Evolutionary conservation across 2,113 vertebrate species (phyloP), one percentile per base, ranked within the genome.

Genomic region (Neodon shergylaensis): DNA sequence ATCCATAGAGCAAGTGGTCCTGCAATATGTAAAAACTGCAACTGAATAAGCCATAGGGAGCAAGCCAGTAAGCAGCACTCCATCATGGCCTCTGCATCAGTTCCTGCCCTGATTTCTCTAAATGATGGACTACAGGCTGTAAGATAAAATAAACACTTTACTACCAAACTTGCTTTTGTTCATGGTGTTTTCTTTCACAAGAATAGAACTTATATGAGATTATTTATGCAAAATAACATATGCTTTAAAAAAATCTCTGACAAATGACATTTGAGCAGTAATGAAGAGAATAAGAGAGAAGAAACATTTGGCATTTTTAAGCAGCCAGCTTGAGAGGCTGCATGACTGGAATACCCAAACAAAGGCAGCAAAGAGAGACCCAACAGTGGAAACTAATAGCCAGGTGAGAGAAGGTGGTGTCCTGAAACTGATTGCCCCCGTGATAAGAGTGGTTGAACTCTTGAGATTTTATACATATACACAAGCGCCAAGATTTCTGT

Each of bases 391-490:
- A 7, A 5, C 44, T 24, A 52, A 28, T 8, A 79, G 36, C 14
- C 19, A 73, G 6, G 39, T 42, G 17, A 94, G 26, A 78, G 36
- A 44, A 44, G 17, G 7, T 44, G 28, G 21, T 22, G 11, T 44
- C 17, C 28, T 84, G 39, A 21, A 72, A 21, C 4, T 39, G 16
- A 3, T 58, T 36, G 47, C 42, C 26, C 0, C 22, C 13, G 2
- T 94, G 39, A 26, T 13, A 91, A 19, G 86, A 84, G 28, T 94
- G 44, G 24, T 68, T 95, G 72, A 26, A 31, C n/a, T 92, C 58
- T 58, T 65, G 16, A 73, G 54, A 22, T 49, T 54, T 74, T 26
- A 66, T 66, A n/a, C 1, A 36, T 65, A 73, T 0, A 36, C 24
- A 42, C 54, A 22, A 52, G 42, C 21, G 16, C 17, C 39, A 85